Evolutionary conservation across 2,888 invertebrate genomes (phyloP), one percentile per base, ranked within the genome.

Genomic region (Linhomoeus sp.): DNA sequence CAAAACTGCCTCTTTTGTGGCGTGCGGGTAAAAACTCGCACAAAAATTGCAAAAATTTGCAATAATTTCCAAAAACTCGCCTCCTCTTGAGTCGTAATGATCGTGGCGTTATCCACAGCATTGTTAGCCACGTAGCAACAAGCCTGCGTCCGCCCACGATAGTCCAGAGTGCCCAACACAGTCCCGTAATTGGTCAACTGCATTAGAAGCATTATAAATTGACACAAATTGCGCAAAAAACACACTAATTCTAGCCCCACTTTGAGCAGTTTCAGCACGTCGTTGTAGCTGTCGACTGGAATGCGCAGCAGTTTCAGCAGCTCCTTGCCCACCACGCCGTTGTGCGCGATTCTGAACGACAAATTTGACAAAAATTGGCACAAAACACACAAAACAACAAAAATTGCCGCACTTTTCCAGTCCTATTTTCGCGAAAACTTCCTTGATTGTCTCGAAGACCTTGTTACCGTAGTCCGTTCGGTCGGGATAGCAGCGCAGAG

Each of bases 401-500:
- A 12, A 12, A 5, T 12, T 5, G 29, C 29, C 52, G 50, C 36
- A 60, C 60, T 48, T 47, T 23, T 79, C 78, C 55, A 87, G 75
- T 53, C 82, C 80, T 56, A 90, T 76, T 55, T 86, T 80, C 43
- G 81, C 78, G 63, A 94, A 85, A 55, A 90, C 82, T 64, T 80
- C 80, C 51, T 80, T 79, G 0, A 90, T 90, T 41, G 85, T 84
- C 45, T 81, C 78, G 54, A 94, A 73, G 20, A 94, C 92, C 63
- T 86, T 81, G 67, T 94, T 90, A 2, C 92, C 88, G 63, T 88
- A 92, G 66, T 86, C 83, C 19, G 87, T 78, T 60, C 83, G 76
- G 62, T 87, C 84, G 0, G 88, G 85, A 70, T 97, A 97, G 64
- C 92, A 92, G 61, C 90, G 86, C 60, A 92, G 80, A 0, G 94